These are phyloP conservation scores for Bilobella aurantiaca DNA, from an alignment of 1,140 invertebrate genomes.

Conservation along the genomic window DNA sequence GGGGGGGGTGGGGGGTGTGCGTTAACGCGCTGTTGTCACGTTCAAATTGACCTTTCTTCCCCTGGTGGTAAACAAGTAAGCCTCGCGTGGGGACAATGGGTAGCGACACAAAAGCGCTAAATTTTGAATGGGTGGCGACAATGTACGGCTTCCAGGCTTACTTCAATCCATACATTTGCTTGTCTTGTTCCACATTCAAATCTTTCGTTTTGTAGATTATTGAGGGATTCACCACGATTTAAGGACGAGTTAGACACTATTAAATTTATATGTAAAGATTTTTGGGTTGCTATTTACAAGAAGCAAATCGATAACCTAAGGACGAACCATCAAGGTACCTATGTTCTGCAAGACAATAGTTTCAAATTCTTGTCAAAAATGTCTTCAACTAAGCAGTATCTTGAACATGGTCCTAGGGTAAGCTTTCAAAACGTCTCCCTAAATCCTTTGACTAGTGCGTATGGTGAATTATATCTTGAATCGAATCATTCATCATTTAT, in stretches of 20 bases:
- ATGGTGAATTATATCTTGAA: too few relatives aligned
- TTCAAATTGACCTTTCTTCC: too few relatives aligned
- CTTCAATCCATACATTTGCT: too few relatives aligned
- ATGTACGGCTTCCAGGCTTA: too few relatives aligned
- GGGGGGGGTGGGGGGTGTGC: too few relatives aligned
- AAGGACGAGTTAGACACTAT: constrained; percentile 97
- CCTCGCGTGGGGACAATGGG: too few relatives aligned
- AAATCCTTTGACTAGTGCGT: background rate
- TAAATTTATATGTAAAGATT: constrained; percentile 98
- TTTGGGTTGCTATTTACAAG: constrained; percentile 92
- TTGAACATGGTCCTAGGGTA: constrained; percentile 77
- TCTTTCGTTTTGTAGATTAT: constrained; percentile 56
- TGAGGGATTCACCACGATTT: constrained; percentile 81
- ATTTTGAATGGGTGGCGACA: too few relatives aligned
- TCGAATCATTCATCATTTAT: too few relatives aligned
- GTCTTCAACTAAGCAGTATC: constrained; percentile 78
- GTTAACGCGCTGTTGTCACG: too few relatives aligned
- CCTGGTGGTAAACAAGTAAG: too few relatives aligned
- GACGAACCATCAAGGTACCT: constrained; percentile 96
- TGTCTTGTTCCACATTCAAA: too few relatives aligned
- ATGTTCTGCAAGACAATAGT: constrained; percentile 92
- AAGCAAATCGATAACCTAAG: constrained; percentile 98
- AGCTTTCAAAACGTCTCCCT: background rate
- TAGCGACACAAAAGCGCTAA: too few relatives aligned
- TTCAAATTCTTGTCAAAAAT: constrained; percentile 84